Percentiles rank a stretch among this genome's conserved stretches.
phyloP scores from a whole-genome alignment of 1,140 invertebrate genomes.

The Lerema accius region DNA sequence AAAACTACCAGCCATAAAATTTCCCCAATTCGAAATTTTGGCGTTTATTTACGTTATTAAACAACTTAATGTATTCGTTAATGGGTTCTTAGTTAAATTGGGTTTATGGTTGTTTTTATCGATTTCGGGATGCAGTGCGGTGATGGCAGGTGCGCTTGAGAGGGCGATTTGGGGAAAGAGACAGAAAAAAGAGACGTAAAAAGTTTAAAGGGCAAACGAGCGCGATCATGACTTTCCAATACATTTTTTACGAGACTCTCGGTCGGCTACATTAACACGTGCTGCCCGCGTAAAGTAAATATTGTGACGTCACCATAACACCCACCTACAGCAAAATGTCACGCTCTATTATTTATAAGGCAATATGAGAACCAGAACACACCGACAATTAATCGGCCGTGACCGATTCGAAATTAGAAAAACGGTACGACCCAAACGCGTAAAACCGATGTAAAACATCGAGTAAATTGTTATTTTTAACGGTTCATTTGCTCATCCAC shows the following conservation, averaged over 20 bases:
- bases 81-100: slow-evolving; percentile 63
- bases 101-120: slow-evolving; percentile 55
- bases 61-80: slow-evolving; percentile 58
- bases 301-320: slow-evolving; percentile 41
- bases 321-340: slow-evolving; percentile 34
- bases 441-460: slow-evolving; percentile 57
- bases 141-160: slow-evolving; percentile 46
- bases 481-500: slow-evolving; percentile 71
- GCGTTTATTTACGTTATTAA: slow-evolving; percentile 56
- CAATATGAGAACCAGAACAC: slow-evolving; percentile 27
- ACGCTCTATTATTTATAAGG: slow-evolving; percentile 49
- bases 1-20: too few species aligned
- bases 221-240: slow-evolving; percentile 44
- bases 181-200: slow-evolving; percentile 40
- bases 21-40: slow-evolving; percentile 7
- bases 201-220: slow-evolving; percentile 27
- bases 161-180: slow-evolving; percentile 12
- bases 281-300: slow-evolving; percentile 49
- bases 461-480: slow-evolving; percentile 73
- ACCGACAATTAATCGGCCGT: slow-evolving; percentile 54
- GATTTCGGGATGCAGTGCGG: slow-evolving; percentile 40
- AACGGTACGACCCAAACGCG: slow-evolving; percentile 38
- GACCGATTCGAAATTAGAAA: slow-evolving; percentile 45
- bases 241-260: slow-evolving; percentile 43
- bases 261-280: slow-evolving; percentile 49